phyloP scores from a whole-genome alignment of 2,797 vertebrate genomes.

The Channallabes apus region DNA sequence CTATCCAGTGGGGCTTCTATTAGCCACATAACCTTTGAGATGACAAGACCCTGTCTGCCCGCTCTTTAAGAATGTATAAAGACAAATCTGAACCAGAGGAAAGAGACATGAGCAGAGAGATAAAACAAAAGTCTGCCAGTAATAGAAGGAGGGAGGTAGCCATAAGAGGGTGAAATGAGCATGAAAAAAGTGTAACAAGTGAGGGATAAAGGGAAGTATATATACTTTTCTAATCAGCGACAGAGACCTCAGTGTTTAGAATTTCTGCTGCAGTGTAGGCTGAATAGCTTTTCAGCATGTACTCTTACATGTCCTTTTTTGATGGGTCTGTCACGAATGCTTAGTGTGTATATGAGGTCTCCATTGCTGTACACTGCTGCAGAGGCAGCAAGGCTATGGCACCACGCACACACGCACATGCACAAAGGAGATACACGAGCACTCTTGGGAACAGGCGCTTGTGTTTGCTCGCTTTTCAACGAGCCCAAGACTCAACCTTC shows the following conservation, averaged over 20 bases:
- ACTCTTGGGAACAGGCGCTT: constrained; percentile 58
- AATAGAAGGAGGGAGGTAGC: constrained; percentile 22
- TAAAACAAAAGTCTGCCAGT: constrained; percentile 18
- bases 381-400: constrained; percentile 48
- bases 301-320: constrained; percentile 68
- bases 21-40: constrained; percentile 61
- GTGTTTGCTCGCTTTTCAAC: constrained; percentile 71
- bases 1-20: constrained; percentile 50
- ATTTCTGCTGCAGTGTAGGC: constrained; percentile 33
- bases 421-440: constrained; percentile 51
- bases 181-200: not conserved
- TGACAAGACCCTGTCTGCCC: constrained; percentile 54
- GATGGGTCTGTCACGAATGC: constrained; percentile 63
- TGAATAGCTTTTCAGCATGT: constrained; percentile 57
- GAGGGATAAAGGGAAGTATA: constrained; percentile 27
- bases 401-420: constrained; percentile 30
- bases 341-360: constrained; percentile 63
- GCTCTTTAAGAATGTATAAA: constrained; percentile 63
- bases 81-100: constrained; percentile 58
- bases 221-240: constrained; percentile 10
- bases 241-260: constrained; percentile 21
- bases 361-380: constrained; percentile 64
- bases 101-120: constrained; percentile 23
- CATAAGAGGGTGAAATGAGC: not conserved
- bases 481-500: constrained; percentile 72